A percentile compares a stretch with the other conserved stretches of the same genome.
These are phyloP conservation scores for Synanthedon tipuliformis DNA, from an alignment of 2,888 invertebrate genomes.

Conservation along the genomic window DNA sequence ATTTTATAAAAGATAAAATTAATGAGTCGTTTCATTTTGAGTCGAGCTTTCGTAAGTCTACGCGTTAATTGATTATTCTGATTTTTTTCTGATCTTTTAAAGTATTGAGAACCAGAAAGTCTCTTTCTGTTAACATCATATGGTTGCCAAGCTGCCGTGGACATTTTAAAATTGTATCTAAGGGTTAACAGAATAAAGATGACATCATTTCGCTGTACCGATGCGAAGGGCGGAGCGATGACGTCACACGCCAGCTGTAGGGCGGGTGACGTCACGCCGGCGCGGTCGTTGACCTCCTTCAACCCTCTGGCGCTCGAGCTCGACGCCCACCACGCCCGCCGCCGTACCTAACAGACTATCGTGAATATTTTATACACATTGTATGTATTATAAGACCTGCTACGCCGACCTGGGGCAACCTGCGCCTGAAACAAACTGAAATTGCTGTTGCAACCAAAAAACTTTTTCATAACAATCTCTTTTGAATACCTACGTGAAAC, in stretches of 20 bases:
- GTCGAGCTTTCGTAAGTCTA: no score
- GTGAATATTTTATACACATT: slow-evolving; percentile 48
- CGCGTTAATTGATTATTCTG: no score
- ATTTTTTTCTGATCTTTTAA: no score
- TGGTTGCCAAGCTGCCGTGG: slow-evolving; percentile 38
- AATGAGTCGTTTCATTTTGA: no score
- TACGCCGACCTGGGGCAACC: slow-evolving; percentile 59
- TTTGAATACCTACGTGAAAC: slow-evolving; percentile 1
- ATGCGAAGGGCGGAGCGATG: slow-evolving; percentile 36
- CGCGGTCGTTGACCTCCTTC: slow-evolving; percentile 52
- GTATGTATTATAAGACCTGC: slow-evolving; percentile 31
- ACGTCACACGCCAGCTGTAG: slow-evolving; percentile 58
- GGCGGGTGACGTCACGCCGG: slow-evolving; percentile 62
- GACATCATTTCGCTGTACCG: slow-evolving; percentile 37
- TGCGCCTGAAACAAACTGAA: slow-evolving; percentile 8
- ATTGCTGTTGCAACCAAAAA: not conserved
- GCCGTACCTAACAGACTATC: slow-evolving; percentile 31
- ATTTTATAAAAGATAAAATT: no score
- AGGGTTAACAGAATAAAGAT: slow-evolving; percentile 34
- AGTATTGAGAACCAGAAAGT: no score
- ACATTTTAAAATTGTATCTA: slow-evolving; percentile 41
- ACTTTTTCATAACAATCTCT: not conserved
- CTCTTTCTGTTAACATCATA: slow-evolving; percentile 17
- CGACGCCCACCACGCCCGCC: slow-evolving; percentile 21
- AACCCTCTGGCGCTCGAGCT: slow-evolving; percentile 38